A percentile compares a stretch with the other conserved stretches of the same genome.
Evolutionary conservation across 2,888 invertebrate species (phyloP).

Genomic region (Philopedon plagiatum): DNA sequence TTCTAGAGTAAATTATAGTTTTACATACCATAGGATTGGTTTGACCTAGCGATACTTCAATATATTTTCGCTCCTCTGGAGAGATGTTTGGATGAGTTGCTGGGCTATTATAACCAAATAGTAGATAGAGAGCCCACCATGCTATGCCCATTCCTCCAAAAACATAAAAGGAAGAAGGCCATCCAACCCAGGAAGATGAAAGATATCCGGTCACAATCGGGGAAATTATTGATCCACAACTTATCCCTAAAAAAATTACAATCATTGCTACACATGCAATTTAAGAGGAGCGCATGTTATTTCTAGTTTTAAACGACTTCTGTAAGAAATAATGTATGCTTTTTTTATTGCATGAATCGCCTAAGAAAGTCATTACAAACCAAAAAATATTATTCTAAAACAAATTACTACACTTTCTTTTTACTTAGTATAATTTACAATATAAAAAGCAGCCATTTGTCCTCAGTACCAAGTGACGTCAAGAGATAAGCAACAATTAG

Average conservation of each 20-base stretch:
- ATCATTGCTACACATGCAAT: too few relatives aligned
- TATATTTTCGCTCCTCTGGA: conserved; percentile 75
- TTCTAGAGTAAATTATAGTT: too few relatives aligned
- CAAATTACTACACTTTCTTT: too few relatives aligned
- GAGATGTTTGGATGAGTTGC: conserved; percentile 73
- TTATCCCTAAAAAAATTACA: conserved; percentile 16
- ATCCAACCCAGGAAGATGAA: conserved; percentile 77
- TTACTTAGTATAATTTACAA: too few relatives aligned
- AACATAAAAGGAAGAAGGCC: conserved; percentile 83
- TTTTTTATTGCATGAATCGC: too few relatives aligned
- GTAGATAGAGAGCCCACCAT: conserved; percentile 74
- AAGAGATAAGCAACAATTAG: too few relatives aligned
- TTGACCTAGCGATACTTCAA: conserved; percentile 60
- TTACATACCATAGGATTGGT: conserved; percentile 19
- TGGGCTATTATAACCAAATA: conserved; percentile 77
- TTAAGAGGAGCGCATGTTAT: neutral
- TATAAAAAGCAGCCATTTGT: too few relatives aligned
- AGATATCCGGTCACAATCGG: conserved; percentile 82
- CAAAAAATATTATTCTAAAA: too few relatives aligned
- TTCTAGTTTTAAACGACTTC: neutral
- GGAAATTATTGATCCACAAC: conserved; percentile 75
- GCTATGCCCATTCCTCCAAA: conserved; percentile 75
- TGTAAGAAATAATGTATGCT: neutral
- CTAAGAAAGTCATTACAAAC: too few relatives aligned
- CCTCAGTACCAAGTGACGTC: too few relatives aligned